phyloP scores from a whole-genome alignment of 2,113 vertebrate genomes.

The Elanoides forficatus region DNA sequence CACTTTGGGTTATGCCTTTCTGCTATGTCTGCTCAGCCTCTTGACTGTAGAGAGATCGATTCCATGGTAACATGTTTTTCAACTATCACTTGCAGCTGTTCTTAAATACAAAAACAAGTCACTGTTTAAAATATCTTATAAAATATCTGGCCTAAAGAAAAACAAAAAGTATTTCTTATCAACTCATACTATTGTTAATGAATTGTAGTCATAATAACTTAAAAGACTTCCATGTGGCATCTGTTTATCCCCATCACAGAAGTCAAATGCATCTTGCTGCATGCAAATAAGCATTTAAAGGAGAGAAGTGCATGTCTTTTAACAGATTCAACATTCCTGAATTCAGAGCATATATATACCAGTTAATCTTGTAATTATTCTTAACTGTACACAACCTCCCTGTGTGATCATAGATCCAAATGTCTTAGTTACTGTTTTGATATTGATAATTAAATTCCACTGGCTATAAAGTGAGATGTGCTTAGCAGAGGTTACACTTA shows the following conservation, averaged over 20 bases:
- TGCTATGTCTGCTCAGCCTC: not conserved
- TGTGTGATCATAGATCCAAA: not conserved
- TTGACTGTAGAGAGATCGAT: not conserved
- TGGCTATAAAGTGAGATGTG: not conserved
- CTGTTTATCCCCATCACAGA: not conserved
- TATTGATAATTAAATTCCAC: not conserved
- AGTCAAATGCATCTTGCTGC: not conserved
- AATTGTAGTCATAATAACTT: not conserved
- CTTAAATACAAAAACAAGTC: not conserved
- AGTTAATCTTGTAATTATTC: not conserved
- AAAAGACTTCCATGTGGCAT: not conserved
- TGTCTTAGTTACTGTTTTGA: not conserved
- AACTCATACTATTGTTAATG: not conserved
- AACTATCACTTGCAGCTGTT: not conserved
- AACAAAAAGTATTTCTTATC: not conserved
- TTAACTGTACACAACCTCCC: not conserved
- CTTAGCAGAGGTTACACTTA: not conserved
- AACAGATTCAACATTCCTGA: not conserved
- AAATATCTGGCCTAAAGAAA: not conserved
- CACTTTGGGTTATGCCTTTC: not conserved
- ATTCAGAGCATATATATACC: not conserved
- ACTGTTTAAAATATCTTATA: not conserved
- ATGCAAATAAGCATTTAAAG: not conserved
- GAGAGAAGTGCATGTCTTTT: not conserved
- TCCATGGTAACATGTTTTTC: not conserved